Evolutionary conservation across 1,140 invertebrate genomes (phyloP), one percentile per base, ranked within the genome.

Genomic region (Bombus polaris): DNA sequence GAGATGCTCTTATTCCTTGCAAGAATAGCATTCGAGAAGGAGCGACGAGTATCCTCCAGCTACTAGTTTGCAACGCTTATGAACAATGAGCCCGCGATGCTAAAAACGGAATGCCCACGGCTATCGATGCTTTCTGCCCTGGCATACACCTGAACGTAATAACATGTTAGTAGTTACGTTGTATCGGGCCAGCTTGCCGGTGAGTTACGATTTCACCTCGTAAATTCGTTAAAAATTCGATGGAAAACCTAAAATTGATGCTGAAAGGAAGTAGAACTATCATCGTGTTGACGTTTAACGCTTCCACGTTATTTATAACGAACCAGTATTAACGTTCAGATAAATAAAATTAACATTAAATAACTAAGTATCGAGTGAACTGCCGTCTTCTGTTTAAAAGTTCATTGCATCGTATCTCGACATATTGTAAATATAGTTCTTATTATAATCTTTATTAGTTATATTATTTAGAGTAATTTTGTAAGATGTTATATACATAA

Each of bases 51-150:
- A 78, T 83, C 74, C 74, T 83, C 74, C 74, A 83, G 74, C 81
- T 83, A 83, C 74, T 78, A 83, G 81, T 83, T 82, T 83, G 81
- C 81, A 65, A 75, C 72, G 72, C 81, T 83, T 75, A 76, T 76
- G 81, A 83, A 83, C 81, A 83, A 83, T 83, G 72, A 76, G 57
- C 37, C 18, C 42, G 59, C 35, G 72, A 66, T 76, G 59, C 81
- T 83, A 83, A 83, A 76, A 83, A 75, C 72, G 59, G 81, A 73
- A 83, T 76, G 81, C 72, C 72, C 72, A 22, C 35, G 57, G 81
- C 81, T 75, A 75, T 75, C 81, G 39, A 44, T 62, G 72, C 72
- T 53, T n/a, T 83, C 72, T 53, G 53, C 70, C 57, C 47, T 13
- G 42, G 18, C 37, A 32, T 65, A 44, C 25, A n/a, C 65, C 39